phyloP scores from a whole-genome alignment of 1,140 invertebrate species.

The Temnothorax nylanderi region DNA sequence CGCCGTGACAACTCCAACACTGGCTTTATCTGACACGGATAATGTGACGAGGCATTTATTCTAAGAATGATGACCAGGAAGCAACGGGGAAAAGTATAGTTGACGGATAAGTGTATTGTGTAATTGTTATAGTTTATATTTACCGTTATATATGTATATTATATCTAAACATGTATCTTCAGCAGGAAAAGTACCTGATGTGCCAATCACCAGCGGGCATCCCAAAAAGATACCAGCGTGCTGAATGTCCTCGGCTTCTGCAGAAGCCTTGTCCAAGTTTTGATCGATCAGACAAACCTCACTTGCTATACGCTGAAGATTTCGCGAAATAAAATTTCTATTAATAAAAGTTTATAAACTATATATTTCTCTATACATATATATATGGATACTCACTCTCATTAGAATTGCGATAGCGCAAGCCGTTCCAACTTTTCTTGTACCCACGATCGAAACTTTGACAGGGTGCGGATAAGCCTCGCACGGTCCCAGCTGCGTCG shows the following conservation, averaged over 20 bases:
- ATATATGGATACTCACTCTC: slow-evolving; percentile 70
- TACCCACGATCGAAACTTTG: slow-evolving; percentile 80
- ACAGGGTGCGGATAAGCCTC: slow-evolving; percentile 76
- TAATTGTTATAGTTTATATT: background rate
- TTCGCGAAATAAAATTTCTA: slow-evolving; percentile 37
- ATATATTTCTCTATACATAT: background rate
- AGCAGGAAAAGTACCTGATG: slow-evolving; percentile 71
- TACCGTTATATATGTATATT: background rate
- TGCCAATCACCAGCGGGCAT: slow-evolving; percentile 77
- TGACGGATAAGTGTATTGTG: background rate
- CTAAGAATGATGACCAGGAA: background rate
- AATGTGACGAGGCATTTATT: background rate
- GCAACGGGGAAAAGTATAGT: background rate
- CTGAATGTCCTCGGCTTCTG: slow-evolving; percentile 80
- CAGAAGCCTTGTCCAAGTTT: slow-evolving; percentile 75
- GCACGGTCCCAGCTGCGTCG: slow-evolving; percentile 74
- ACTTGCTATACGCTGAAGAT: slow-evolving; percentile 77
- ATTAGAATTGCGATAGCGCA: slow-evolving; percentile 80
- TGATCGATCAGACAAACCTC: slow-evolving; percentile 81
- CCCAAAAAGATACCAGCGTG: slow-evolving; percentile 79
- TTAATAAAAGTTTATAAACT: slow-evolving; percentile 54
- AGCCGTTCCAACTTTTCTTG: slow-evolving; percentile 79
- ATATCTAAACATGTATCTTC: background rate
- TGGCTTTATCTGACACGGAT: slow-evolving; percentile 23
- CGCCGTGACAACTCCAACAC: slow-evolving; percentile 27